Evolutionary conservation across 1,140 invertebrate species (phyloP).

Genomic region (Patella vulgata): DNA sequence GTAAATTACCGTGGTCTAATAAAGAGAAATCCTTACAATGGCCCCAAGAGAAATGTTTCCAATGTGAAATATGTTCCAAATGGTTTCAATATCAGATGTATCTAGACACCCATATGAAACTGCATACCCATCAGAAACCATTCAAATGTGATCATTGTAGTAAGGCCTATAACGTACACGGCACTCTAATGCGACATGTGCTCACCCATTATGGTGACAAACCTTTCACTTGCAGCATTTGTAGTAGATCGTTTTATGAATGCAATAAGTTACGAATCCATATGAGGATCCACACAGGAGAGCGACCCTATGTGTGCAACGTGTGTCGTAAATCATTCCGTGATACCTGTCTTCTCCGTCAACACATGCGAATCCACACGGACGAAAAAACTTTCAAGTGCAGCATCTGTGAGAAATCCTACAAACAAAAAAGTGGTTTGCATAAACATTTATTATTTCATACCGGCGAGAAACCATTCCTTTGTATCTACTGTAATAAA

Average conservation of each 20-base stretch:
- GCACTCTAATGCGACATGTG: conserved; percentile 90
- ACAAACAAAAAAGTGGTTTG: no score
- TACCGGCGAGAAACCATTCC: conserved; percentile 29
- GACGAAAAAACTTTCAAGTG: conserved; percentile 38
- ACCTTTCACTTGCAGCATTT: conserved; percentile 31
- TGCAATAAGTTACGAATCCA: conserved; percentile 17
- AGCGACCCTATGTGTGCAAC: conserved; percentile 23
- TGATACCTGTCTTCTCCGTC: conserved; percentile 48
- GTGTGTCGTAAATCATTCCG: conserved; percentile 27
- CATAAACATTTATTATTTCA: conserved; percentile 27
- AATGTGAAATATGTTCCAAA: no score
- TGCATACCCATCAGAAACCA: conserved; percentile 79
- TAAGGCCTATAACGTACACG: conserved; percentile 87
- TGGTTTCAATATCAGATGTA: no score
- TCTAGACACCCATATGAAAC: conserved; percentile 52
- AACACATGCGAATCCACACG: conserved; percentile 40
- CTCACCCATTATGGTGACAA: conserved; percentile 90
- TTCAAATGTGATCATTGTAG: conserved; percentile 73
- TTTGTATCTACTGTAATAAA: conserved; percentile 23
- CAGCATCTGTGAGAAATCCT: conserved; percentile 28
- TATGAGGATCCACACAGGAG: conserved; percentile 21
- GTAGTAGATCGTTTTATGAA: conserved; percentile 20
- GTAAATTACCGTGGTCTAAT: no score
- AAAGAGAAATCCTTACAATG: no score
- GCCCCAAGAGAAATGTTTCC: no score